Base-by-base conservation (phyloP, 2,888 invertebrate species). In the Mycogona germanica region DNA sequence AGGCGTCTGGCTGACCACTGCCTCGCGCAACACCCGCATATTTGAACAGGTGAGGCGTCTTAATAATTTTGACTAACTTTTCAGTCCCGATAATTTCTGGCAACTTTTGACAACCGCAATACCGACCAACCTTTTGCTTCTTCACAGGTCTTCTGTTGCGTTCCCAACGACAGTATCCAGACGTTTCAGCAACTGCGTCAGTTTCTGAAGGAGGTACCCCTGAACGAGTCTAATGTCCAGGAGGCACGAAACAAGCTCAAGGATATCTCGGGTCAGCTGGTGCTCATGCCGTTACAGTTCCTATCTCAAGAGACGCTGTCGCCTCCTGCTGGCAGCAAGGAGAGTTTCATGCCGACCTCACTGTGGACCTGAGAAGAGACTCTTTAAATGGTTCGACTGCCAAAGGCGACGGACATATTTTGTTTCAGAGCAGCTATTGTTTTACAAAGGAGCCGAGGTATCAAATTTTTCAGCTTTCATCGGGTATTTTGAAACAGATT, bases 291-390 rank as follows among this genome's bases (percentile, higher is more conserved):
- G 0, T 71, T 92, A 50, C 77, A 86, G 56, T 97, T 97, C 72
- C 77, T 97, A n/a, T 78, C 79, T 64, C 79, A 85, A 61, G 93
- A 95, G 72, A 78, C 78, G 41, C 74, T 95, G 41, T 86, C 85
- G 19, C 95, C 95, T 6, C 79, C 82, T 51, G 78, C 81, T 38
- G 79, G 80, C 17, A 83, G 87, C 21, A 87, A 87, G 68, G 95
- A 96, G 69, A 88, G 88, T 46, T 81, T 96, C 65, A 81, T 95
- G 78, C 96, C 96, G 2, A 87, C 86, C 29, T 77, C 86, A 1
- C 74, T 96, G 21, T 97, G 96, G 93, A 93, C 92, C 14, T 52
- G 12, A 32, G 4, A 47, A 23, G 4, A 32, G n/a, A n/a, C n/a
- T n/a, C n/a, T n/a, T n/a, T n/a, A n/a, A n/a, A n/a, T n/a, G n/a